Evolutionary conservation across 2,797 vertebrate genomes (phyloP).

Genomic region (Gallinago stenura): DNA sequence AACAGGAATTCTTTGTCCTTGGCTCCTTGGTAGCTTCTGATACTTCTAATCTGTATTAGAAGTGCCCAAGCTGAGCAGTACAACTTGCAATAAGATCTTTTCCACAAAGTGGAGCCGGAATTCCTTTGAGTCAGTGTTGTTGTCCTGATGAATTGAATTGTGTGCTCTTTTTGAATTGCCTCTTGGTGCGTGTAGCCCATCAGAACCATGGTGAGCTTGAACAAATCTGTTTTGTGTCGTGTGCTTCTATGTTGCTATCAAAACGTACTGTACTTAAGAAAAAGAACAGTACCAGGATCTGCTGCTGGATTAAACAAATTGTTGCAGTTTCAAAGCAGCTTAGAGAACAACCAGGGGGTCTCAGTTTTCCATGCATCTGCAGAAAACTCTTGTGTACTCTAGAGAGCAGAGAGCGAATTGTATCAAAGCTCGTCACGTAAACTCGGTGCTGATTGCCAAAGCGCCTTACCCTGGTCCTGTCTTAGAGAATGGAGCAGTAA

Average conservation of each 20-base stretch:
- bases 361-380: conserved; percentile 27
- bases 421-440: conserved; percentile 13
- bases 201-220: conserved; percentile 31
- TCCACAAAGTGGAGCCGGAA: background rate
- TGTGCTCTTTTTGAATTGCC: conserved; percentile 14
- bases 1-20: conserved; percentile 9
- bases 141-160: conserved; percentile 8
- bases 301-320: conserved; percentile 47
- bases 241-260: conserved; percentile 16
- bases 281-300: conserved; percentile 25
- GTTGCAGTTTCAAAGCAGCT: conserved; percentile 40
- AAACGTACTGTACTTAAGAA: conserved; percentile 52
- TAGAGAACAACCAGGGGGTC: conserved; percentile 41
- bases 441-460: conserved; percentile 72
- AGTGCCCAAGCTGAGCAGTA: conserved; percentile 16
- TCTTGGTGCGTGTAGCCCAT: conserved; percentile 1
- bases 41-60: background rate
- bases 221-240: background rate
- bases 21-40: conserved; percentile 1
- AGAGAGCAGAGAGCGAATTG: background rate
- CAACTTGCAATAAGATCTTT: conserved; percentile 43
- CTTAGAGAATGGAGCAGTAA: background rate
- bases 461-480: conserved; percentile 54
- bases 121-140: conserved; percentile 13
- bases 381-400: background rate